Evolutionary conservation across 2,888 invertebrate species (phyloP), one percentile per base, ranked within the genome.

Genomic region (Holacanthella duospinosa): DNA sequence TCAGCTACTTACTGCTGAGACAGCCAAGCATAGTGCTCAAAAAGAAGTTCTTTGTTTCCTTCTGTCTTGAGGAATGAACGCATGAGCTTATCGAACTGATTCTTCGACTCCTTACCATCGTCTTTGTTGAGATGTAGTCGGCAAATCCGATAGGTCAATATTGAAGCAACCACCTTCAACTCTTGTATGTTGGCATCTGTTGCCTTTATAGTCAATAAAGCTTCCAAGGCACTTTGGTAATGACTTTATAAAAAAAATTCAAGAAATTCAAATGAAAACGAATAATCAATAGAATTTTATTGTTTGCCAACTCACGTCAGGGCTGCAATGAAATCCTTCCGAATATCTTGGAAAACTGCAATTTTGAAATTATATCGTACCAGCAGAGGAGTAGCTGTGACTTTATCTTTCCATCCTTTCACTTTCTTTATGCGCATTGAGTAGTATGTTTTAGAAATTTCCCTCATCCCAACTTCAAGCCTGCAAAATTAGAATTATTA

Each of bases 351-450:
- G 60, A 94, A 84, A 79, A 94, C 96, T 0, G 89, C 99, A 77
- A 96, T 85, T 80, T 99, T 99, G 76, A 95, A 96, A 75, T 95
- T 92, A 79, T 97, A 96, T 36, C 99, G 81, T 28, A 97, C 93
- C 80, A 89, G 90, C 60, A 99, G 82, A 74, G 89, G 87, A 77
- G 90, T 91, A 78, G 96, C 95, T 25, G 88, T 87, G 16, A 87
- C 88, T 79, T 91, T 91, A 73, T 93, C 93, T 43, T 95, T 82
- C 75, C 91, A 88, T 75, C 95, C 94, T 72, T 64, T 67, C 0
- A 71, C 57, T 26, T 65, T 65, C 25, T 70, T 65, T 16, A 69
- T 61, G 1, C 69, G 62, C 19, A 60, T 59, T 21, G 66, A 61
- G 56, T 72, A 72, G 56, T 70, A 72, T 4, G 55, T 27, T 44